Percentiles rank a stretch among this genome's conserved stretches.
These are phyloP conservation scores for Fukomys damarensis DNA, from an alignment of 2,113 vertebrate species.

Conservation along the genomic window DNA sequence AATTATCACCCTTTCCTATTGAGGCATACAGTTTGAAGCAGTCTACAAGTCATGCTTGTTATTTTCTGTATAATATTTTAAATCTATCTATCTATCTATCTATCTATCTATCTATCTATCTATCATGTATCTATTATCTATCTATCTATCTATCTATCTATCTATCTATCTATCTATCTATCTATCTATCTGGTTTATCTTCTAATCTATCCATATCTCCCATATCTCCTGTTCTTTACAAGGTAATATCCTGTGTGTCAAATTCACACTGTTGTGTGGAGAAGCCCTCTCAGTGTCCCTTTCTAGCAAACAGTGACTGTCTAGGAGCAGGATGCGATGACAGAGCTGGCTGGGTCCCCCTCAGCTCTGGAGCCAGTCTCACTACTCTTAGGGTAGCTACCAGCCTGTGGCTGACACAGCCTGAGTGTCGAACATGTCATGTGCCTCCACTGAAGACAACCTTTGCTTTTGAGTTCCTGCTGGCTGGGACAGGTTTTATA, in stretches of 20 bases:
- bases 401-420: not conserved
- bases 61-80: not conserved
- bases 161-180: not conserved
- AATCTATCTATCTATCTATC: too few species aligned
- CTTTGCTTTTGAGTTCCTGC: not conserved
- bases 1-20: not conserved
- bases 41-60: not conserved
- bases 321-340: rapidly evolving
- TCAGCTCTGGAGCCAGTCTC: not conserved
- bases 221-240: not conserved
- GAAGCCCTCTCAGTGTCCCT: too few species aligned
- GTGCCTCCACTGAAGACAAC: not conserved
- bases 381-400: not conserved
- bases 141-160: not conserved
- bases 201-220: not conserved
- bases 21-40: not conserved
- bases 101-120: not conserved
- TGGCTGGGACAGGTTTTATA: not conserved
- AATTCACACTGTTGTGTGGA: not conserved
- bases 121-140: too few species aligned
- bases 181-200: too few species aligned
- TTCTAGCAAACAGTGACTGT: rapidly evolving
- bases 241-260: not conserved
- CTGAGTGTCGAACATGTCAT: not conserved
- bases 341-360: rapidly evolving